These are phyloP conservation scores for Elephas maximus DNA, from an alignment of 2,113 vertebrate genomes.

Conservation along the genomic window DNA sequence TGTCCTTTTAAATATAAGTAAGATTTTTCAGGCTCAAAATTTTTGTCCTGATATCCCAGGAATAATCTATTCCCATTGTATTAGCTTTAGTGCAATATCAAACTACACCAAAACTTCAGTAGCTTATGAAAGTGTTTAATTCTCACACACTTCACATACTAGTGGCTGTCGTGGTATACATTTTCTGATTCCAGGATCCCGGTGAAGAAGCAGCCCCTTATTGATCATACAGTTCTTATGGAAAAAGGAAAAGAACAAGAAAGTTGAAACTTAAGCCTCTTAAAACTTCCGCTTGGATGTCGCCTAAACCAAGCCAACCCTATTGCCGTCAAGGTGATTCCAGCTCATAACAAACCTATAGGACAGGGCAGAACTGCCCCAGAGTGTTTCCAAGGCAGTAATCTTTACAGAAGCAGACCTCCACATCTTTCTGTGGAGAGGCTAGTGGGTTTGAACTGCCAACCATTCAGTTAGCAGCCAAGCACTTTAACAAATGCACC, in stretches of 20 bases:
- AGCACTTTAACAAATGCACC: neutral
- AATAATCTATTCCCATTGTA: neutral
- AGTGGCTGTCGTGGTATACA: neutral
- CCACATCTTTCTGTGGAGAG: neutral
- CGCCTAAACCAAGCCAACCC: neutral
- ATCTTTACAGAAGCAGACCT: neutral
- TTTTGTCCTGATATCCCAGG: neutral
- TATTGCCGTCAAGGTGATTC: neutral
- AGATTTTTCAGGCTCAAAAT: neutral
- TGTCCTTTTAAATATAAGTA: slow-evolving; percentile 38
- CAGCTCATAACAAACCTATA: neutral
- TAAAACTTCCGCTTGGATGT: neutral
- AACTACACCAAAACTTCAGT: neutral
- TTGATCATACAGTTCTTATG: neutral
- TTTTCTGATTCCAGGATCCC: neutral
- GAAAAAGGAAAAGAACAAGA: neutral
- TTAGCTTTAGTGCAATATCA: neutral
- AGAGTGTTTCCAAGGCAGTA: neutral
- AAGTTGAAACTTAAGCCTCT: neutral
- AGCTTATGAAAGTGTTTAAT: neutral
- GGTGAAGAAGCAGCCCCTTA: neutral
- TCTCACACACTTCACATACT: neutral
- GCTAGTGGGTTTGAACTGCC: neutral
- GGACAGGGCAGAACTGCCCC: neutral
- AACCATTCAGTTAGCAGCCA: neutral